Evolutionary conservation across 1,140 invertebrate genomes (phyloP), one percentile per base, ranked within the genome.

Genomic region (Drosophila hydei): DNA sequence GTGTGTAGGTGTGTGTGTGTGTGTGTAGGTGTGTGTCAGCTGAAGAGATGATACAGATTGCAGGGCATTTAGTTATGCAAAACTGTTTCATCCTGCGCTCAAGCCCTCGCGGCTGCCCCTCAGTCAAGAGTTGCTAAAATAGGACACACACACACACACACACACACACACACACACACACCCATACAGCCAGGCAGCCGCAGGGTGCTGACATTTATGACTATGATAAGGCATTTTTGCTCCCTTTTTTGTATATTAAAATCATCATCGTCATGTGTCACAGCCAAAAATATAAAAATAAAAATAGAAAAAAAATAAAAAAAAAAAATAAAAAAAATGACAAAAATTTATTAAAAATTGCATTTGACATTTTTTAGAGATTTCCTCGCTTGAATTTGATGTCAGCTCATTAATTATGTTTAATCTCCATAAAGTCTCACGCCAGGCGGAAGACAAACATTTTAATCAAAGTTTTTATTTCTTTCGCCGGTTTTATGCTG

Each of bases 21-120:
- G 67, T 48, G 51, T 38, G 51, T 12, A 33, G 23, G 25, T 55
- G 21, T 47, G 42, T 8, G 43, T 14, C 51, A 69, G 58, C 42
- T 59, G 23, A 59, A 61, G 47, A 68, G 21, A 61, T 64, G 54
- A 62, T 68, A 65, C 63, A 72, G 69, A 67, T 72, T 72, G 72
- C 63, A 64, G 68, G 79, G 79, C 77, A 80, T 84, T 84, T 79
- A 85, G 79, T 75, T 77, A 77, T 80, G 81, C 70, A 87, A 79
- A 83, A 78, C 61, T 55, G 55, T 38, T 33, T 61, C 54, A 56
- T 67, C 42, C 42, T 58, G 21, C 19, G 45, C 45, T 45, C 19
- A 11, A 21, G 43, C 11, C 18, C 47, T 48, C 47, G 25, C 23
- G 48, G 12, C 23, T 51, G 48, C 48, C 52, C 52, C 40, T 36